Evolutionary conservation across 2,888 invertebrate genomes (phyloP).

Genomic region (Drosophila prolongata): DNA sequence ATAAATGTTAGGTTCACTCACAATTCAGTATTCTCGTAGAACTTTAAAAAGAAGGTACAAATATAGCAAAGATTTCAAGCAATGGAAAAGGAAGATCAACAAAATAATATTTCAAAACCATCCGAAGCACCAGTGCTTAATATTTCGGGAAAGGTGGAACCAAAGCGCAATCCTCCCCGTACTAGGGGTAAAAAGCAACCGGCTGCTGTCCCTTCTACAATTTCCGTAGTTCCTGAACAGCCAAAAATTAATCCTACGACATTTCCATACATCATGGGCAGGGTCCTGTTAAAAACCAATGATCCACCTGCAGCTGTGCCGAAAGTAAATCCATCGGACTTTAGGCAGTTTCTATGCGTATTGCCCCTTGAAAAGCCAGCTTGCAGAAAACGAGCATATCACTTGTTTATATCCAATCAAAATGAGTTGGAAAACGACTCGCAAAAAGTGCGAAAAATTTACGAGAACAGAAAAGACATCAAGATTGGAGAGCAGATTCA

Average conservation of each 20-base stretch:
- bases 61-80: not conserved
- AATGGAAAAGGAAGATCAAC: not conserved
- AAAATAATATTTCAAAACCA: not conserved
- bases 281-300: slow-evolving; percentile 17
- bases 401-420: slow-evolving; percentile 30
- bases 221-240: not conserved
- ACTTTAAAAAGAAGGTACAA: not conserved
- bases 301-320: not conserved
- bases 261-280: slow-evolving; percentile 26
- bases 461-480: slow-evolving; percentile 25
- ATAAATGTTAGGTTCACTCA: accelerated
- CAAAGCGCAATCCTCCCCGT: not conserved
- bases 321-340: not conserved
- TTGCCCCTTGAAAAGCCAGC: not conserved
- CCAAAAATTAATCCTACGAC: slow-evolving; percentile 4
- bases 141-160: slow-evolving; percentile 11
- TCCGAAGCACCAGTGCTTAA: not conserved
- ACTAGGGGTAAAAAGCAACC: not conserved
- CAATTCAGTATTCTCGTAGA: slow-evolving; percentile 1
- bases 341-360: slow-evolving; percentile 1
- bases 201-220: not conserved
- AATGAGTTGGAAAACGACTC: slow-evolving; percentile 8
- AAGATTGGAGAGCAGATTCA: slow-evolving; percentile 4
- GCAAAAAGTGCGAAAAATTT: not conserved
- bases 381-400: slow-evolving; percentile 14